Conservation (phyloP, 2,797 vertebrate genomes). For the Oreochromis mossambicus region DNA sequence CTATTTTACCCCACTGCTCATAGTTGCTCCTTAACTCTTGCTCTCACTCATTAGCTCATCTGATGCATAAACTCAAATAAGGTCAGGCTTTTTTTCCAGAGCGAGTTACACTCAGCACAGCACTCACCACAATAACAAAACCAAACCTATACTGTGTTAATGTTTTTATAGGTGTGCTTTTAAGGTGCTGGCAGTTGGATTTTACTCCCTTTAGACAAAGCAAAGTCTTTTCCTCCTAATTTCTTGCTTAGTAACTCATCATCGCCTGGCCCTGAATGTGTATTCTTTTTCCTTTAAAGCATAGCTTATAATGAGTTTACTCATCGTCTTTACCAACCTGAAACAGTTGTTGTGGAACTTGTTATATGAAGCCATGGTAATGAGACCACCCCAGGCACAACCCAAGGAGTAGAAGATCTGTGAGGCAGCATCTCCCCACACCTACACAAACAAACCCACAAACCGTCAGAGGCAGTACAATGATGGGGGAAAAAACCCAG, state of each 20-base stretch:
- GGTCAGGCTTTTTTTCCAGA: not conserved
- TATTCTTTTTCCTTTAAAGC: not conserved
- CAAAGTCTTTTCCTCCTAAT: not conserved
- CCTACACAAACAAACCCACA: constrained; percentile 70
- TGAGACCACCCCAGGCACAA: constrained; percentile 97
- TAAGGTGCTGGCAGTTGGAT: not conserved
- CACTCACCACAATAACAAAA: not conserved
- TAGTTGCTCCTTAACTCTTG: not conserved
- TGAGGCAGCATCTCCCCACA: constrained; percentile 97
- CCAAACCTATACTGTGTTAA: not conserved
- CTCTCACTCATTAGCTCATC: not conserved
- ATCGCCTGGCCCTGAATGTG: not conserved
- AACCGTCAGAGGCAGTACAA: not conserved
- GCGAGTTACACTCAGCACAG: not conserved
- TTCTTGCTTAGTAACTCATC: not conserved
- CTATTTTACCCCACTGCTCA: not conserved
- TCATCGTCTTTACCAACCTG: constrained; percentile 74
- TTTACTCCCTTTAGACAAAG: not conserved
- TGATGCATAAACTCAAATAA: not conserved
- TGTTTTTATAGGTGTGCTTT: not conserved
- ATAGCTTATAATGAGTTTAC: not conserved
- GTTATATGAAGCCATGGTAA: constrained; percentile 99
- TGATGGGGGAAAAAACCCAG: not conserved
- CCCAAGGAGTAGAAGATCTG: constrained; percentile 99
- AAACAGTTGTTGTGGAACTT: constrained; percentile 99